Percentiles rank a stretch among this genome's conserved stretches.
phyloP scores from a whole-genome alignment of 1,140 invertebrate species.

The Papilio dardanus region DNA sequence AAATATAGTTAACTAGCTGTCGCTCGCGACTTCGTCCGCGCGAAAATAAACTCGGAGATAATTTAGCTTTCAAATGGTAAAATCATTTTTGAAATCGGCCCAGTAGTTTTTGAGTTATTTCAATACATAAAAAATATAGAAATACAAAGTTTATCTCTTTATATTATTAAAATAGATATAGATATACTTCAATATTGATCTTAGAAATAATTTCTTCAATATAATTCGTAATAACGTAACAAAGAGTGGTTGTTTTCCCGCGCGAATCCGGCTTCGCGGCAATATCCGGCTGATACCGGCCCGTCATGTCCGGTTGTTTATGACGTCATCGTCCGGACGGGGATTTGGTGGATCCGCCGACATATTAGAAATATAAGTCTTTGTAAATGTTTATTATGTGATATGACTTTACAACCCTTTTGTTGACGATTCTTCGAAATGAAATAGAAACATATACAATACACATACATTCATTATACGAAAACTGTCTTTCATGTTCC shows the following conservation, averaged over 20 bases:
- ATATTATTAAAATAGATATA: too few species aligned
- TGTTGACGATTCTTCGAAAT: neutral
- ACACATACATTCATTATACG: too few species aligned
- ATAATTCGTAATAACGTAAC: conserved; percentile 19
- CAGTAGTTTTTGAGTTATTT: too few species aligned
- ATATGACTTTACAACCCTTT: neutral
- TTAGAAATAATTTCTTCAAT: neutral
- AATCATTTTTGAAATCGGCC: too few species aligned
- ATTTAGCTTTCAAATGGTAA: too few species aligned
- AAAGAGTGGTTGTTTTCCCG: conserved; percentile 20
- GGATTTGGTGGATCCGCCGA: conserved; percentile 14
- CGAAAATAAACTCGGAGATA: too few species aligned
- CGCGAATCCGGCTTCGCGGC: conserved; percentile 11
- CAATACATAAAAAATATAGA: too few species aligned
- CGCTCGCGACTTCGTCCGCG: too few species aligned
- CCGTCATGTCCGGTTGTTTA: conserved; percentile 25
- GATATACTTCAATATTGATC: too few species aligned
- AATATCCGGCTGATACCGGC: conserved; percentile 24
- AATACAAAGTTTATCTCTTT: too few species aligned
- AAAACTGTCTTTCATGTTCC: too few species aligned
- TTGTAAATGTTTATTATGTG: neutral
- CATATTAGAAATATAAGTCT: conserved; percentile 20
- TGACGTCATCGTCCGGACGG: conserved; percentile 8
- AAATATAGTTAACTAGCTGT: too few species aligned
- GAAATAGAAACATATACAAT: neutral